Evolutionary conservation across 1,140 invertebrate genomes (phyloP).

Genomic region (Scaptomyza graminum): DNA sequence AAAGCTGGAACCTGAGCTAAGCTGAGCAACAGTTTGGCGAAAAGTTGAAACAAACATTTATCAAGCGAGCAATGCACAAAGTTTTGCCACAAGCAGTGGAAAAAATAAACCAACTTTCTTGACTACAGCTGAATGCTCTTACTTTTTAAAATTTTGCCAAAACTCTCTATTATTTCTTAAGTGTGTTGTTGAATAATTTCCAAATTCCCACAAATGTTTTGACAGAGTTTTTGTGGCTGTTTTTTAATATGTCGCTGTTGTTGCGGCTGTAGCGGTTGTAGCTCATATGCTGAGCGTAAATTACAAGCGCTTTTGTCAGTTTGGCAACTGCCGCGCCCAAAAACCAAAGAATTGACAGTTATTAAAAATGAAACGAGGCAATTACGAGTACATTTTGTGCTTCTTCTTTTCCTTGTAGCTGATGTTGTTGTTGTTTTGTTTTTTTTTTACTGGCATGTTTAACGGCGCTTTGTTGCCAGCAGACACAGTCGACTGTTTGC

Average conservation of each 20-base stretch:
- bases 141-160: background rate
- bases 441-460: conserved; percentile 72
- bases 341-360: conserved; percentile 77
- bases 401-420: conserved; percentile 23
- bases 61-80: conserved; percentile 60
- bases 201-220: conserved; percentile 23
- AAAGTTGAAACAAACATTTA: conserved; percentile 76
- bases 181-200: conserved; percentile 7
- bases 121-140: conserved; percentile 21
- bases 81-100: conserved; percentile 40
- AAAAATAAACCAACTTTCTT: conserved; percentile 26
- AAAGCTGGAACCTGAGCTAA: conserved; percentile 36
- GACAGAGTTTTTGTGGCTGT: conserved; percentile 44
- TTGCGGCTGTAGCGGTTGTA: conserved; percentile 21
- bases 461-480: conserved; percentile 60
- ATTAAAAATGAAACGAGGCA: conserved; percentile 81
- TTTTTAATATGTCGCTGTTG: conserved; percentile 23
- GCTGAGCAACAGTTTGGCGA: conserved; percentile 70
- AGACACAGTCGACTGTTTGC: conserved; percentile 6
- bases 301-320: conserved; percentile 67
- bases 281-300: conserved; percentile 63
- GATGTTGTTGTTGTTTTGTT: conserved; percentile 16
- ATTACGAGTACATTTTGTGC: conserved; percentile 70
- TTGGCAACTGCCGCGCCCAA: conserved; percentile 71
- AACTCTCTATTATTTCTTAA: background rate